These are phyloP conservation scores for Grus americana DNA, from an alignment of 2,113 vertebrate genomes.

Conservation along the genomic window DNA sequence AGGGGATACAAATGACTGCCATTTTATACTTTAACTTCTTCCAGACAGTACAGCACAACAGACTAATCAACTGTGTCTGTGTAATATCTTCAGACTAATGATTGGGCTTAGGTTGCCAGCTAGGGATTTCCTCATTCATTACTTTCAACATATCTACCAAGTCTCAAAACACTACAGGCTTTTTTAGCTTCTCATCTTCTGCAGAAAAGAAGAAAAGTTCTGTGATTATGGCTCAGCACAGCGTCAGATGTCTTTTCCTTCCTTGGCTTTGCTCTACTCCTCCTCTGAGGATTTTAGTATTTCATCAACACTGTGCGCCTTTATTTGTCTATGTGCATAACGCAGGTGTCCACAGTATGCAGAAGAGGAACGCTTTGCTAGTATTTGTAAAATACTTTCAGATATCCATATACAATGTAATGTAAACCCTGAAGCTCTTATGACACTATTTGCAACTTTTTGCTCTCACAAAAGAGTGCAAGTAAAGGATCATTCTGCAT, in stretches of 20 bases:
- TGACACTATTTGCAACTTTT: background rate
- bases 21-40: conserved; percentile 32
- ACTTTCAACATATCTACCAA: background rate
- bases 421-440: background rate
- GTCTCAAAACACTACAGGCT: conserved; percentile 6
- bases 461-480: background rate
- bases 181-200: background rate
- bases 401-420: background rate
- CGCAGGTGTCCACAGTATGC: background rate
- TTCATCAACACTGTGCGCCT: background rate
- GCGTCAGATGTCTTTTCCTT: background rate
- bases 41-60: conserved; percentile 37
- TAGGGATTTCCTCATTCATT: conserved; percentile 50
- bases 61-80: conserved; percentile 32
- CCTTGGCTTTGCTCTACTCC: background rate
- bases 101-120: conserved; percentile 2
- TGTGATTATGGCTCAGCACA: background rate
- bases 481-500: background rate
- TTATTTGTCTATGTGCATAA: background rate
- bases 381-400: background rate
- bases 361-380: background rate
- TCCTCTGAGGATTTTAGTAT: background rate
- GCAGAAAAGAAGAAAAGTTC: background rate
- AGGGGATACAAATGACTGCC: conserved; percentile 32
- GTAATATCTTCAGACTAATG: conserved; percentile 45